These are phyloP conservation scores for Tetragonula carbonaria DNA, from an alignment of 2,888 invertebrate genomes.

Conservation along the genomic window DNA sequence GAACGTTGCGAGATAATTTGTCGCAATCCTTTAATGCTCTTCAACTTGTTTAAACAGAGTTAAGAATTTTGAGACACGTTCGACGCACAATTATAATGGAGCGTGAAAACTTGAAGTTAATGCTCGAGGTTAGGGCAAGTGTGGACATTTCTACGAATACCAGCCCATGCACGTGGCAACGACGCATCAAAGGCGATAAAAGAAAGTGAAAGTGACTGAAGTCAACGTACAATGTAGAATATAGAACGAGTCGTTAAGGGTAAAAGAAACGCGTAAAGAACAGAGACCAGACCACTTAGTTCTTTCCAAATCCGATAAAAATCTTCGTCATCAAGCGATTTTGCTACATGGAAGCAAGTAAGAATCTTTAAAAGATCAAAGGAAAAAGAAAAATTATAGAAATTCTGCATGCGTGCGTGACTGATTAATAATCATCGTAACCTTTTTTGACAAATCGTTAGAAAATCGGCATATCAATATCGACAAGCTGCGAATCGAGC, in stretches of 20 bases:
- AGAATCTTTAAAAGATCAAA: background rate
- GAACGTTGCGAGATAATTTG: background rate
- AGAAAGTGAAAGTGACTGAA: constrained; percentile 40
- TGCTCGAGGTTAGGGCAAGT: background rate
- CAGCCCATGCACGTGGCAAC: constrained; percentile 10
- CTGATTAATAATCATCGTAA: too few relatives aligned
- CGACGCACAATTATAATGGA: background rate
- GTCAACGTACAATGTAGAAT: constrained; percentile 26
- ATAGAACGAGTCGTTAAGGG: constrained; percentile 18
- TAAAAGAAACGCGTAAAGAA: background rate
- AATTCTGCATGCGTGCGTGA: too few relatives aligned
- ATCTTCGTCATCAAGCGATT: background rate
- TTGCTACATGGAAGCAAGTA: too few relatives aligned
- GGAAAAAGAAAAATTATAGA: background rate
- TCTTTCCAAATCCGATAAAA: background rate
- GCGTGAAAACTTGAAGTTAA: constrained; percentile 5
- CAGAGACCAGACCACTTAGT: background rate
- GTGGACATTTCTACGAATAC: constrained; percentile 19
- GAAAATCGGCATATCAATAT: background rate
- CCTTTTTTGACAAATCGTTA: fast-evolving
- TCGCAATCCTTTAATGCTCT: background rate
- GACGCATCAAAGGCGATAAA: constrained; percentile 25
- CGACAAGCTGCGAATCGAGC: background rate
- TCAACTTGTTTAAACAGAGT: background rate
- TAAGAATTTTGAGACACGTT: background rate